Percentiles rank a stretch among this genome's conserved stretches.
Evolutionary conservation across 2,113 vertebrate genomes (phyloP).

Genomic region (Psittacula cyanocephala): DNA sequence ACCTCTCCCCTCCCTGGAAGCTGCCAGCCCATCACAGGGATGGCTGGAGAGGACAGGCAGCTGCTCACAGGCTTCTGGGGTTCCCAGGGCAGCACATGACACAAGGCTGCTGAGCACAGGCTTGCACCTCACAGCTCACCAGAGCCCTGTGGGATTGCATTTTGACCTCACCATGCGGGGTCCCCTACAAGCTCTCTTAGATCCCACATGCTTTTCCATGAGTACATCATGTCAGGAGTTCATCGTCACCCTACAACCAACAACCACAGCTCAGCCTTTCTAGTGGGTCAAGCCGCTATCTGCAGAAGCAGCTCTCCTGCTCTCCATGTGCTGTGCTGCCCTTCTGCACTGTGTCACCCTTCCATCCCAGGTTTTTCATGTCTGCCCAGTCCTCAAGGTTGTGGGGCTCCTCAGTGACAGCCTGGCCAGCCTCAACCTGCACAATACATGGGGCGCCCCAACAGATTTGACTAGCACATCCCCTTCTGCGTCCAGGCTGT

Average conservation of each 20-base stretch:
- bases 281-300: neutral
- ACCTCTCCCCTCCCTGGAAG: neutral
- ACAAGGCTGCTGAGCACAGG: neutral
- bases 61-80: neutral
- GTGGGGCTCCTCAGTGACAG: neutral
- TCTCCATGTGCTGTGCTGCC: neutral
- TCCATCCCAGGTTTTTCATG: neutral
- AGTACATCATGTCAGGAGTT: neutral
- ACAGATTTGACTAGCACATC: neutral
- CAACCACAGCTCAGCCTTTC: neutral
- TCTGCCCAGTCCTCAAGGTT: neutral
- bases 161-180: accelerated
- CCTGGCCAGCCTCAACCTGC: neutral
- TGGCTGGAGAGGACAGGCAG: neutral
- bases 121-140: neutral
- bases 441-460: neutral
- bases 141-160: neutral
- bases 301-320: neutral
- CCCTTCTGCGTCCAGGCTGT: neutral
- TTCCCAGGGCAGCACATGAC: neutral
- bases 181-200: neutral
- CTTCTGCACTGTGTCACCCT: neutral
- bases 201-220: accelerated
- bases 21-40: neutral
- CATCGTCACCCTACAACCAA: neutral